phyloP scores from a whole-genome alignment of 1,140 invertebrate genomes.

The Pollicipes pollicipes region DNA sequence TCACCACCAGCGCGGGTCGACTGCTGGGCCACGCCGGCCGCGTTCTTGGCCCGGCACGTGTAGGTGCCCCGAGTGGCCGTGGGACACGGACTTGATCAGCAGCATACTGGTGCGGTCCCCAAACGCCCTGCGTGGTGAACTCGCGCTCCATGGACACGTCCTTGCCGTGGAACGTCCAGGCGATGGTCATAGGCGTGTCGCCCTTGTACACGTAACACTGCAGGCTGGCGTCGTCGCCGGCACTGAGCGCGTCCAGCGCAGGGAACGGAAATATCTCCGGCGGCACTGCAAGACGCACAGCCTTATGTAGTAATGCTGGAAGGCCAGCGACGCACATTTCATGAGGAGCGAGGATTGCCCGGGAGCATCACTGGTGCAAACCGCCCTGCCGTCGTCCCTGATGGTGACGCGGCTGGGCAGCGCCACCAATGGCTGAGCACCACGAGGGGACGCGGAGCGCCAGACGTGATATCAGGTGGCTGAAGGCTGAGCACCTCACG shows the following conservation, averaged over 20 bases:
- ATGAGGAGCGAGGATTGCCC: too few species aligned
- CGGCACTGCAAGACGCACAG: conserved; percentile 14
- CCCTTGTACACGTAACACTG: conserved; percentile 24
- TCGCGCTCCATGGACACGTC: too few species aligned
- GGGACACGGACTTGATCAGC: conserved; percentile 51
- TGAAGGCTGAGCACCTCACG: too few species aligned
- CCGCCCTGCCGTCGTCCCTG: too few species aligned
- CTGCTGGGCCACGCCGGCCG: conserved; percentile 21
- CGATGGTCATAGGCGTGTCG: conserved; percentile 25
- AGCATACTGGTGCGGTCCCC: conserved; percentile 51
- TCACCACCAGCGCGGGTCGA: conserved; percentile 15
- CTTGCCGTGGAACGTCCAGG: too few species aligned
- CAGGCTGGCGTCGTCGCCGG: conserved; percentile 20
- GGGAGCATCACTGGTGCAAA: too few species aligned
- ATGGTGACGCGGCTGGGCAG: too few species aligned
- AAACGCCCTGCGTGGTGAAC: conserved; percentile 31
- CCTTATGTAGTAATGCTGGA: too few species aligned
- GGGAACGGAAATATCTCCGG: conserved; percentile 18
- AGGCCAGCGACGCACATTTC: too few species aligned
- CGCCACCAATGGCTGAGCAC: too few species aligned
- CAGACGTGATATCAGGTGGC: too few species aligned
- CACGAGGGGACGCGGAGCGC: too few species aligned
- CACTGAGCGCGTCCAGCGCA: conserved; percentile 24
- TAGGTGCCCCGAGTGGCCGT: conserved; percentile 31
- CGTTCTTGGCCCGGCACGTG: conserved; percentile 29